Percentiles rank a stretch among this genome's conserved stretches.
Evolutionary conservation across 2,888 invertebrate genomes (phyloP).

Genomic region (Metalampra italica): DNA sequence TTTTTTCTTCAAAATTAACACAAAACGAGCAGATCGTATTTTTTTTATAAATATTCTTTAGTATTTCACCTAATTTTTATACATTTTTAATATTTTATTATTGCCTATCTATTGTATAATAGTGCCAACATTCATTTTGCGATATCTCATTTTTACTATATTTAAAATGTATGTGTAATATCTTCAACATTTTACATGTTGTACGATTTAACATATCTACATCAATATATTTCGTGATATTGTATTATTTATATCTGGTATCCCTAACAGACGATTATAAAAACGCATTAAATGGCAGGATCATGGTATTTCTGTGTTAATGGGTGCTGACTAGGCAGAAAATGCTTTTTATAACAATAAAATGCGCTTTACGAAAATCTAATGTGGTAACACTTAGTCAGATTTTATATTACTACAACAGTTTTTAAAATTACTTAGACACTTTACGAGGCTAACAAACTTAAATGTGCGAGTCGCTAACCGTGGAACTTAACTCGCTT

Average conservation of each 20-base stretch:
- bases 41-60: conserved; percentile 36
- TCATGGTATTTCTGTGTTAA: conserved; percentile 2
- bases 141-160: conserved; percentile 18
- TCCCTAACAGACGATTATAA: conserved; percentile 1
- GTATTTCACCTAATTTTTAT: conserved; percentile 52
- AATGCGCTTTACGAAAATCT: background rate
- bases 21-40: conserved; percentile 14
- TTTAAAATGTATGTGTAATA: conserved; percentile 20
- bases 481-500: background rate
- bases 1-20: conserved; percentile 9
- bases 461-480: no score
- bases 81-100: conserved; percentile 34
- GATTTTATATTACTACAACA: background rate
- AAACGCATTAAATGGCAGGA: conserved; percentile 7
- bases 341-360: background rate
- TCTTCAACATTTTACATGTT: conserved; percentile 20
- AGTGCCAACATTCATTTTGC: conserved; percentile 53
- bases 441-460: background rate
- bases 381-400: conserved; percentile 8
- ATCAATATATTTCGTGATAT: conserved; percentile 20
- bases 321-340: conserved; percentile 8
- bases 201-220: conserved; percentile 22
- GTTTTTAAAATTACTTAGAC: background rate
- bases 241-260: conserved; percentile 9
- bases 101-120: conserved; percentile 62